phyloP scores from a whole-genome alignment of 2,113 vertebrate species.

The Ctenodactylus gundi region DNA sequence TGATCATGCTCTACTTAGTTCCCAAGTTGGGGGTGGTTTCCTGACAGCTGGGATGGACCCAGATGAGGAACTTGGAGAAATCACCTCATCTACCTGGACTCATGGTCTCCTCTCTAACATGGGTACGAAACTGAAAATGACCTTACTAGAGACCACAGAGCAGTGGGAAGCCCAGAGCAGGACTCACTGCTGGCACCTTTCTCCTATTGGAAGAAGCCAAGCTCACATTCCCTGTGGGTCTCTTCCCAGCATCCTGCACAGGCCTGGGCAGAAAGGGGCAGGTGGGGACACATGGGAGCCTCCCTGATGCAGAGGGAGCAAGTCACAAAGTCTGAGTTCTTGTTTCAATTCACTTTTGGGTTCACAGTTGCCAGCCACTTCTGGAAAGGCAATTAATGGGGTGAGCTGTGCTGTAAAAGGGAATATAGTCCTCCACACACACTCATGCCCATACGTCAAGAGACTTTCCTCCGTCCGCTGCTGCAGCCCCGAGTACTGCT shows the following conservation, averaged over 20 bases:
- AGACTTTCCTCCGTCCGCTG: not conserved
- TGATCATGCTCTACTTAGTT: too few species aligned
- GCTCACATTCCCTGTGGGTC: accelerated
- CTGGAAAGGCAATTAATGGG: not conserved
- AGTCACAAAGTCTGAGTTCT: not conserved
- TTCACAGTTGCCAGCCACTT: not conserved
- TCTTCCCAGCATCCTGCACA: too few species aligned
- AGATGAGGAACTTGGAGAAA: too few species aligned
- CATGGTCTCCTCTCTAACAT: not conserved
- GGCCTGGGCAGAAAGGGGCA: too few species aligned
- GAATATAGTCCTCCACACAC: too few species aligned
- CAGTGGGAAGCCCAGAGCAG: not conserved
- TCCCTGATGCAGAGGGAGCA: not conserved
- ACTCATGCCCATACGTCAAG: too few species aligned
- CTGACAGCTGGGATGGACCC: not conserved
- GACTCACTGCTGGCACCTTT: not conserved
- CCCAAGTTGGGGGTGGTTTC: not conserved
- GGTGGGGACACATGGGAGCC: too few species aligned
- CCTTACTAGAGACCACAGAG: not conserved
- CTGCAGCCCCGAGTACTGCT: too few species aligned
- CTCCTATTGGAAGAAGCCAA: not conserved
- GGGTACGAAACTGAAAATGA: not conserved
- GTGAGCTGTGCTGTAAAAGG: not conserved
- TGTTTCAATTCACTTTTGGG: not conserved
- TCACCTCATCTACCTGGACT: not conserved